Evolutionary conservation across 2,888 invertebrate genomes (phyloP), one percentile per base, ranked within the genome.

Genomic region (Diabrotica balteata): DNA sequence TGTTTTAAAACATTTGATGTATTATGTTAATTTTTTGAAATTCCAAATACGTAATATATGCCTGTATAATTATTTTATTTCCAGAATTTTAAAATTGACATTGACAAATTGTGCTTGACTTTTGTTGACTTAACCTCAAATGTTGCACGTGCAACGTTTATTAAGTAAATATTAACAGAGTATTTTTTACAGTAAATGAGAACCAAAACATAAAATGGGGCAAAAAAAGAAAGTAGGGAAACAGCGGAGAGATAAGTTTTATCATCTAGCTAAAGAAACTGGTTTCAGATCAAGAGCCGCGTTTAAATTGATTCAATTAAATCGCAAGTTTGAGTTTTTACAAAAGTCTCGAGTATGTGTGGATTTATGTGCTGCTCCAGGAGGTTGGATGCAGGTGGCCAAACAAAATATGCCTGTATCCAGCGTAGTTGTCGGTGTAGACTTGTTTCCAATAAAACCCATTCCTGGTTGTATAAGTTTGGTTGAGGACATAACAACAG

Each of bases 321-420:
- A 99, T 85, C 89, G 98, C 72, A 97, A 97, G 83, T 99, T 95
- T 86, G 95, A 96, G 63, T 99, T 99, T 84, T 86, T 99, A 7
- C 96, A 98, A 88, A 93, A 92, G 80, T 95, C 98, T 0, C 89
- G 95, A 87, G 97, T 99, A 87, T 94, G 97, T 76, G 90, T 99
- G 79, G 99, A 99, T 88, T 86, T 99, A 71, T 99, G 99, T 86
- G 99, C 99, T 10, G 99, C 99, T 1, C 99, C 99, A 0, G 98
- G 98, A 80, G 98, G 98, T 76, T 98, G 99, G 98, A 95, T 98
- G 92, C 99, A 96, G 85, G 98, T 99, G 63, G 98, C 98, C 58
- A 92, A 93, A 78, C 94, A 99, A 83, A 95, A 97, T 82, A 98
- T 98, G 96, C 98, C 99, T 0, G 89, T 97, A 0, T 97, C 97